Conservation (phyloP, 92 coral and sea anemone species). For the Montipora capitata region DNA sequence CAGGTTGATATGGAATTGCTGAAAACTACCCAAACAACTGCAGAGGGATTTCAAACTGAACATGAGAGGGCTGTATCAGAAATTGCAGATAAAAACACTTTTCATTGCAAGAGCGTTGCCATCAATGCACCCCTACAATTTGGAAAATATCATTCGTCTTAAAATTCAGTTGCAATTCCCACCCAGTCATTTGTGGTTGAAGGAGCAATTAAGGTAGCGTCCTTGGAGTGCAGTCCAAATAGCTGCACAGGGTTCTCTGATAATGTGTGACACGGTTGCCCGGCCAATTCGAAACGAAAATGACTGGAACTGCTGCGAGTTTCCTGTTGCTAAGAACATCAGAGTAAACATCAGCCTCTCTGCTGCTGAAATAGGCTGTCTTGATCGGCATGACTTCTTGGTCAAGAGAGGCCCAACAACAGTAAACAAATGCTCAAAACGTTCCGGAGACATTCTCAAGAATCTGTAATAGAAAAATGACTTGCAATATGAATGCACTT, state of each 20-base stretch:
- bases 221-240: constrained; percentile 53
- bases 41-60: too few species aligned
- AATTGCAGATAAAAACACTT: too few species aligned
- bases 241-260: constrained; percentile 49
- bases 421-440: constrained; percentile 67
- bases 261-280: too few species aligned
- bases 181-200: constrained; percentile 33
- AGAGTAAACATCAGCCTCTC: constrained; percentile 57
- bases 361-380: constrained; percentile 54
- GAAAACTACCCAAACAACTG: too few species aligned
- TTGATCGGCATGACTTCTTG: constrained; percentile 47
- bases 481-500: background rate
- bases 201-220: constrained; percentile 21
- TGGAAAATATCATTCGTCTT: constrained; percentile 45
- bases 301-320: constrained; percentile 51
- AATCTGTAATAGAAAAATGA: constrained; percentile 1
- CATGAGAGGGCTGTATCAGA: too few species aligned
- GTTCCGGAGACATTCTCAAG: constrained; percentile 43
- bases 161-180: constrained; percentile 29
- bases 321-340: constrained; percentile 71
- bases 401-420: constrained; percentile 57
- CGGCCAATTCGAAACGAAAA: constrained; percentile 39
- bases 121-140: constrained; percentile 49
- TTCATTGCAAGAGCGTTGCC: constrained; percentile 12
- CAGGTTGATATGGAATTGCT: too few species aligned